These are phyloP conservation scores for Gerris lacustris DNA, from an alignment of 2,888 invertebrate genomes.

Conservation along the genomic window DNA sequence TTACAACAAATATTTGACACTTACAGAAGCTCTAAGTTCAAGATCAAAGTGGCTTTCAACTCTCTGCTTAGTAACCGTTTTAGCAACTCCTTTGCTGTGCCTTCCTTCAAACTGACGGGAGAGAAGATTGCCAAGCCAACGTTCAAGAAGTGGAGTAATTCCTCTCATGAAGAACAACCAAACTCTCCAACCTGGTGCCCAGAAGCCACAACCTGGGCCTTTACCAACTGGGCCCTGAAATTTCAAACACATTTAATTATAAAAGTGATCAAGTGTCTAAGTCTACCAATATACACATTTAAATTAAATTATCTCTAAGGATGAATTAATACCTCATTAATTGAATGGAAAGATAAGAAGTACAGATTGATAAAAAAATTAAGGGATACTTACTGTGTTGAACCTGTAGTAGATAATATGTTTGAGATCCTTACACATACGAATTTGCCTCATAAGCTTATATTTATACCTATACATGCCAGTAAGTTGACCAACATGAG, in stretches of 20 bases:
- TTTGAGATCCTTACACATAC: conserved; percentile 99
- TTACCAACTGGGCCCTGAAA: conserved; percentile 88
- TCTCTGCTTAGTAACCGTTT: conserved; percentile 98
- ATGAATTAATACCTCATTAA: neutral
- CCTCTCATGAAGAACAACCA: conserved; percentile 99
- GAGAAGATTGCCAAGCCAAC: conserved; percentile 97
- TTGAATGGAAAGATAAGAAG: no score
- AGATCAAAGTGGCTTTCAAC: conserved; percentile 99
- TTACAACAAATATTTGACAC: conserved; percentile 38
- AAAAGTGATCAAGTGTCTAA: no score
- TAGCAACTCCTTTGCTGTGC: conserved; percentile 98
- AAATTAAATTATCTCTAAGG: neutral
- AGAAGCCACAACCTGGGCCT: conserved; percentile 95
- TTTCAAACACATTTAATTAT: conserved; percentile 6
- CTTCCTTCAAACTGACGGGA: conserved; percentile 98
- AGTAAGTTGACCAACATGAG: conserved; percentile 97
- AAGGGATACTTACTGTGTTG: conserved; percentile 64
- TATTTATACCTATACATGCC: conserved; percentile 99
- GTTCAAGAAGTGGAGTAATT: conserved; percentile 90
- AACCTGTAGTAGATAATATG: conserved; percentile 98
- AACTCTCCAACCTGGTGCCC: conserved; percentile 99
- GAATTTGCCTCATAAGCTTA: conserved; percentile 94
- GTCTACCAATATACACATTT: no score
- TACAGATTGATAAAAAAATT: neutral
- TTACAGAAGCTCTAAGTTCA: conserved; percentile 90